A percentile compares a stretch with the other conserved stretches of the same genome.
Evolutionary conservation across 35 echinoderm and acorn worm genomes (phyloP).

Genomic region (Apostichopus japonicus): DNA sequence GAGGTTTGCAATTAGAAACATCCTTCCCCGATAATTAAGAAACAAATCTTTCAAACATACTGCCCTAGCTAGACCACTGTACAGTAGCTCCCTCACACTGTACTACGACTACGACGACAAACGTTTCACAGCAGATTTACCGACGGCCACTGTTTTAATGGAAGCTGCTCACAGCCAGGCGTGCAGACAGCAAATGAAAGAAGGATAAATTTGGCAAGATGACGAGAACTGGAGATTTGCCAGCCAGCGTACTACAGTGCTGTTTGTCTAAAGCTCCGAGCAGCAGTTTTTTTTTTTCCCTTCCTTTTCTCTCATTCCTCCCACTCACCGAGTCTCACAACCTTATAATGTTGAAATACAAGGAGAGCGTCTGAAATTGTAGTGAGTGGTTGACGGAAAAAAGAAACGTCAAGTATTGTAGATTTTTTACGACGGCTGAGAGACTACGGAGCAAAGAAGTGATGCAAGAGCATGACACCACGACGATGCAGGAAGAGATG

Average conservation of each 20-base stretch:
- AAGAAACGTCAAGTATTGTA: no score
- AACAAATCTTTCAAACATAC: neutral
- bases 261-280: no score
- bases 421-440: neutral
- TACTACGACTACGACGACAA: no score
- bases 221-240: slow-evolving; percentile 15
- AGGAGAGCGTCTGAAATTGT: neutral
- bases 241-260: neutral
- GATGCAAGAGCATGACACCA: no score
- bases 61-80: neutral
- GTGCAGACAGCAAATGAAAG: neutral
- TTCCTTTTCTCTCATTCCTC: neutral
- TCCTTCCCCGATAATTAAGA: neutral
- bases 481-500: no score
- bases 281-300: neutral
- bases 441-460: neutral
- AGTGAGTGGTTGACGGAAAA: neutral
- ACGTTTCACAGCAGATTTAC: no score
- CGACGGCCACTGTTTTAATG: no score
- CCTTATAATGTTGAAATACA: neutral
- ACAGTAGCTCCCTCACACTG: neutral
- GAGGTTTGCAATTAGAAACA: slow-evolving; percentile 23
- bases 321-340: neutral
- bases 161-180: neutral
- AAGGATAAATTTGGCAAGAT: neutral